phyloP scores from a whole-genome alignment of 2,113 vertebrate genomes.

The Opisthocomus hoazin region DNA sequence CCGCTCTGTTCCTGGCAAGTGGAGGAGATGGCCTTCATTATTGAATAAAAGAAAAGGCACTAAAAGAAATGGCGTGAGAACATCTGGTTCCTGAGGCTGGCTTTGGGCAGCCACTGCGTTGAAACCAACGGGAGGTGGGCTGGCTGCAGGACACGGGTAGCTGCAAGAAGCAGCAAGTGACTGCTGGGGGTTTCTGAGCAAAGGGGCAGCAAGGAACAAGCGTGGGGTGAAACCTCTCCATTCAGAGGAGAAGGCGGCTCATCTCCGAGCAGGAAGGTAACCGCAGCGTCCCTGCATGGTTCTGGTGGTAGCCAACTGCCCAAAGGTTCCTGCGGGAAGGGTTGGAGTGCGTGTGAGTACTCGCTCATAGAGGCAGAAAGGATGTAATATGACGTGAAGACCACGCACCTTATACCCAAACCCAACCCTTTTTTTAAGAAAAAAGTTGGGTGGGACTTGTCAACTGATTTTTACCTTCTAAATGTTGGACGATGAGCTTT shows the following conservation, averaged over 20 bases:
- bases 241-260: neutral
- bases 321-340: rapidly evolving
- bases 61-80: neutral
- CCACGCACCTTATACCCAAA: rapidly evolving
- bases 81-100: neutral
- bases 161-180: rapidly evolving
- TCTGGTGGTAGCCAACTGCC: neutral
- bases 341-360: rapidly evolving
- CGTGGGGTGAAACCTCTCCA: rapidly evolving
- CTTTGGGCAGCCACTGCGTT: neutral
- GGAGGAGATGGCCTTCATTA: neutral
- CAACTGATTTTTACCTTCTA: neutral
- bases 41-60: neutral
- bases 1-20: rapidly evolving
- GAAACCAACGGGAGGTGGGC: too few relatives aligned
- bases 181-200: neutral
- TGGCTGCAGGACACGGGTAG: neutral
- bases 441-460: neutral
- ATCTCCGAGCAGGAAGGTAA: rapidly evolving
- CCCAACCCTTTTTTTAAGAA: too few relatives aligned
- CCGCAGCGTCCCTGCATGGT: rapidly evolving
- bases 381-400: rapidly evolving
- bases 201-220: neutral
- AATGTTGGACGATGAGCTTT: neutral
- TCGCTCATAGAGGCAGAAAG: rapidly evolving